phyloP scores from a whole-genome alignment of 1,140 invertebrate species.

The Drosophila neocordata region DNA sequence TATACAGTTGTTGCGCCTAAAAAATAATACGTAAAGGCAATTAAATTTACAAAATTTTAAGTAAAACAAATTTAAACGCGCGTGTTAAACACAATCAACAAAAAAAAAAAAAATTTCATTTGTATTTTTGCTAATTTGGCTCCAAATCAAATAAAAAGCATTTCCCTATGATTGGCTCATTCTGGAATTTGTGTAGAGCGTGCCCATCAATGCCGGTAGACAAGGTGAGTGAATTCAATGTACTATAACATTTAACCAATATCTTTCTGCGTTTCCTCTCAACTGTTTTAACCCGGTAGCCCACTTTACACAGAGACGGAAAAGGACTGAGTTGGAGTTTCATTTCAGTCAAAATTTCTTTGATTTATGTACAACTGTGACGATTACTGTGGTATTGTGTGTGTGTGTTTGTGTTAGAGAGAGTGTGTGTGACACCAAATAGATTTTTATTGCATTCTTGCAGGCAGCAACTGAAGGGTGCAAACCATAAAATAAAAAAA shows the following conservation, averaged over 20 bases:
- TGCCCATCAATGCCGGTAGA: constrained; percentile 96
- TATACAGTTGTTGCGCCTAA: constrained; percentile 53
- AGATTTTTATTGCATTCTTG: constrained; percentile 73
- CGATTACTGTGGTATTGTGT: constrained; percentile 25
- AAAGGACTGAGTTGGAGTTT: constrained; percentile 16
- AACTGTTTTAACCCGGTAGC: constrained; percentile 41
- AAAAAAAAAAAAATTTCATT: constrained; percentile 42
- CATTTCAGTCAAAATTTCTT: constrained; percentile 29
- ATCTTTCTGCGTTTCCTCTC: background rate
- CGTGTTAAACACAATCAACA: constrained; percentile 36
- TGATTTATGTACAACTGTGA: constrained; percentile 60
- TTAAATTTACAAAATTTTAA: constrained; percentile 25
- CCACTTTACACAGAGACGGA: constrained; percentile 25
- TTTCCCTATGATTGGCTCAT: constrained; percentile 94
- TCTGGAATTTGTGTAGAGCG: constrained; percentile 96
- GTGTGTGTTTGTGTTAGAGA: too few species aligned
- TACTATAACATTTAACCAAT: background rate
- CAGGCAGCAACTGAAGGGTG: constrained; percentile 56
- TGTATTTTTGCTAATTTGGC: constrained; percentile 66
- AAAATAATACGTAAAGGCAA: constrained; percentile 38
- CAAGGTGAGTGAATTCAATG: constrained; percentile 87
- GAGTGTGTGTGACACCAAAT: constrained; percentile 59
- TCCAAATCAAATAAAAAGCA: constrained; percentile 62
- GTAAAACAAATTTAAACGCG: constrained; percentile 35
- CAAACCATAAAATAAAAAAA: constrained; percentile 5